Base-by-base conservation (phyloP, 2,888 invertebrate species). In the Mongoloraphidia duomilia region DNA sequence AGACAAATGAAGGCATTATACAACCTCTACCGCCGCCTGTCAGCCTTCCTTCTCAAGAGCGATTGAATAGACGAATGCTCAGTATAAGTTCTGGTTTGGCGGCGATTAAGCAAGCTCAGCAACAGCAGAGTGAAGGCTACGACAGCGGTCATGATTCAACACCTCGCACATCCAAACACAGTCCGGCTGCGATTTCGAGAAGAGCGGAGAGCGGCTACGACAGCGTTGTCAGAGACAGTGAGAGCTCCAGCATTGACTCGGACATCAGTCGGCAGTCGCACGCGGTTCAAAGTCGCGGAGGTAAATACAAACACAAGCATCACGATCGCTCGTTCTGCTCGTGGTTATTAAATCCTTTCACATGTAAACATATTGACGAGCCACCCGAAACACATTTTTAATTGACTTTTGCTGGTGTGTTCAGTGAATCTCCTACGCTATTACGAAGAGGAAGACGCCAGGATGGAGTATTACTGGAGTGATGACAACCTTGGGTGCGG, bases 171-270 rank as follows among this genome's bases (percentile, higher is more conserved):
- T 84, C 86, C 2, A 87, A 87, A 63, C 82, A 86, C 55, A 86
- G 86, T 56, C 82, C 82, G 0, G 82, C 81, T 0, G 85, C 84
- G 0, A 80, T 86, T 3, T 86, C 85, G 1, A 71, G 86, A 55
- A 75, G 86, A 46, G 87, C 90, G 3, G 90, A 91, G 63, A 90
- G 88, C 60, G 93, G 93, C 1, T 93, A 92, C 61, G 93, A 93
- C 62, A 91, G 90, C 59, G 87, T 92, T 55, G 83, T 90, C 9
- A 73, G 91, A 52, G 91, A 91, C 65, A 85, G 86, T 56, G 91
- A 92, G 62, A 89, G 87, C 53, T 89, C 89, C 17, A 89, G 87
- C 51, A 79, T 88, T 56, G 88, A 87, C 55, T 91, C 91, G 12
- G 79, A 74, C 52, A 72, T 72, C 9, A 74, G 72, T 44, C 63